Conservation (phyloP, 2,113 vertebrate genomes). For the Nyctereutes procyonoides region DNA sequence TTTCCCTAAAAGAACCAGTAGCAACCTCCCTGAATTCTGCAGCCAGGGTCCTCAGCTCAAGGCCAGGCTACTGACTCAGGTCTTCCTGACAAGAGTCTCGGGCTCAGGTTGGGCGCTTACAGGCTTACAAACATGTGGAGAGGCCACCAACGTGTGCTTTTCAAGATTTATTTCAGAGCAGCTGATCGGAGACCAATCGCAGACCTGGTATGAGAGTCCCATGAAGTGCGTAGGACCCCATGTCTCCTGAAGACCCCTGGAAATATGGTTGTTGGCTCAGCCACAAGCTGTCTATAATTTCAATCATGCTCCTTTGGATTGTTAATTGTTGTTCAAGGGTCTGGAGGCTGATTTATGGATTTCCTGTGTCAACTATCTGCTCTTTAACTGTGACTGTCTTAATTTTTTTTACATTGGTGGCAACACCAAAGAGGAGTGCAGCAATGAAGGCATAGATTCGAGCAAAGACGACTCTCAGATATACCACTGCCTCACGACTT, state of each 20-base stretch:
- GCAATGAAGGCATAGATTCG: not conserved
- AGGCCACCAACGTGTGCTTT: not conserved
- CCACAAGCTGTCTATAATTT: too few relatives aligned
- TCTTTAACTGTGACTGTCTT: accelerated
- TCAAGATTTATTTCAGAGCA: not conserved
- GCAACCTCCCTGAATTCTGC: not conserved
- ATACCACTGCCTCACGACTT: accelerated
- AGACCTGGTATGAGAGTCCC: not conserved
- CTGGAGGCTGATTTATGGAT: not conserved
- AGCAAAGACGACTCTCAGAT: not conserved
- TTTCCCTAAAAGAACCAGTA: not conserved
- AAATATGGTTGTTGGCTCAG: not conserved
- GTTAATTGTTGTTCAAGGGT: not conserved
- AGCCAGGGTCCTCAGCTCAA: accelerated
- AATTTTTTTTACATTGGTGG: not conserved
- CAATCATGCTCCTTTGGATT: too few relatives aligned
- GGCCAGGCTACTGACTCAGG: not conserved
- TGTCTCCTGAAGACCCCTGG: not conserved
- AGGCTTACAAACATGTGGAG: not conserved
- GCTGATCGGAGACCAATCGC: accelerated
- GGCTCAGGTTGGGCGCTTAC: too few relatives aligned
- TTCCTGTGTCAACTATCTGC: accelerated
- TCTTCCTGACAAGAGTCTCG: accelerated
- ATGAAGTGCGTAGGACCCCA: accelerated
- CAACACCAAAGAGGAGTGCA: not conserved